Base-by-base conservation (phyloP, 2,888 invertebrate genomes). In the Drosophila barbarae region DNA sequence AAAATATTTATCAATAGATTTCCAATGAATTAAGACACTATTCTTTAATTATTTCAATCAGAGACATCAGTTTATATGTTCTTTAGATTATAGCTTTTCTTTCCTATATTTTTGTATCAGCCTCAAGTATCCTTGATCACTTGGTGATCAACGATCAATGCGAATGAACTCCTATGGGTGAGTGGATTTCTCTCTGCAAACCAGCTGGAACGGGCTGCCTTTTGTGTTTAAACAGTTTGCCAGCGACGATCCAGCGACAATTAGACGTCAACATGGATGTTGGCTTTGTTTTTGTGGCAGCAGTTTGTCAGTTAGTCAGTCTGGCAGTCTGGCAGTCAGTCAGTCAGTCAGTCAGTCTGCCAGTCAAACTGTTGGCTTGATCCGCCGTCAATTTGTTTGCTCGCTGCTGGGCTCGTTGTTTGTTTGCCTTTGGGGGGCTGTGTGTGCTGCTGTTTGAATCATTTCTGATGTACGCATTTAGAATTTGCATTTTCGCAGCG, bases 401-500 rank as follows among this genome's bases (percentile, higher is more conserved):
- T 46, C n/a, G 38, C 46, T 12, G 23, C 23, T 3, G 23, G 7
- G 36, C 57, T 26, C 7, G 26, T 53, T 64, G 64, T 53, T 60
- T 64, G 49, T 42, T 63, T 61, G 41, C 32, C 53, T 61, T 39
- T 49, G 47, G 41, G 38, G 38, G 60, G 38, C 39, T 39, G 30
- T 42, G 52, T 35, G 32, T 32, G 59, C 55, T 28, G 42, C 35
- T 50, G 32, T 57, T 66, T 56, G 66, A 52, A 65, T 67, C 35
- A 35, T 47, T 74, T 69, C 71, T 69, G 30, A 76, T 79, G 74
- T 74, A 72, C 69, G 73, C 73, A 76, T 69, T 73, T 65, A 50
- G 46, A 57, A 56, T 67, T 76, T 68, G 72, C 73, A 76, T 69
- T 76, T 66, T 76, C 39, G 64, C 73, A 61, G 61, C 63, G 72